Base-by-base conservation (phyloP, 2,797 vertebrate species). In the Spondyliosoma cantharus region DNA sequence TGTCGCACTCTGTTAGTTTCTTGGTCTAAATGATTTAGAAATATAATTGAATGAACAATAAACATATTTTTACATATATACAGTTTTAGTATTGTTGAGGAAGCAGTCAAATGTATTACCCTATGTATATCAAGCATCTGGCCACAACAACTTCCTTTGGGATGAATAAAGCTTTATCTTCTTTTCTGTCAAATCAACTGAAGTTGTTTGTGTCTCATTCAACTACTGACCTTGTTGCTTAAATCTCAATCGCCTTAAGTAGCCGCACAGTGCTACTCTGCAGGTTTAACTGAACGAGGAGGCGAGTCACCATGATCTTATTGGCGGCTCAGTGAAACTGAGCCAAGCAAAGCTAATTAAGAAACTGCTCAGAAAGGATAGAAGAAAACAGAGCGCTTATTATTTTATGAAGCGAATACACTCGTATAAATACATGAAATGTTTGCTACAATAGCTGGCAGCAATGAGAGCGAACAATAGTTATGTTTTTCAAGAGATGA, bases 311-410 rank as follows among this genome's bases (percentile, higher is more conserved):
- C 79, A 54, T 65, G 63, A 87, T 75, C 83, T 83, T n/a, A 60
- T 45, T 61, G 64, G 43, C 16, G n/a, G 65, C 79, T 86, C 65
- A 77, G 72, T 74, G 68, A 86, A 82, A 88, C 58, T 61, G 81
- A 87, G 80, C 68, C 57, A 43, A 57, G 76, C 57, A 65, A 81
- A 80, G 80, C 77, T 80, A 67, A 84, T 85, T 75, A 85, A n/a
- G 48, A 53, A 60, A 73, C 22, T 29, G 16, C 16, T 53, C 50
- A 12, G 42, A 79, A 43, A 74, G 53, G 63, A 56, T 48, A 58
- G 48, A 74, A 17, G 49, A 11, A 37, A 11, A 37, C 37, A 37
- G 37, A 37, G 37, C 8, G 32, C 8, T 32, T 32, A 32, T 32
- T 32, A 32, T 32, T 32, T 32, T 32, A 32, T 32, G 29, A 32